Base-by-base conservation (phyloP, 1,140 invertebrate genomes). In the Drosophila repleta region DNA sequence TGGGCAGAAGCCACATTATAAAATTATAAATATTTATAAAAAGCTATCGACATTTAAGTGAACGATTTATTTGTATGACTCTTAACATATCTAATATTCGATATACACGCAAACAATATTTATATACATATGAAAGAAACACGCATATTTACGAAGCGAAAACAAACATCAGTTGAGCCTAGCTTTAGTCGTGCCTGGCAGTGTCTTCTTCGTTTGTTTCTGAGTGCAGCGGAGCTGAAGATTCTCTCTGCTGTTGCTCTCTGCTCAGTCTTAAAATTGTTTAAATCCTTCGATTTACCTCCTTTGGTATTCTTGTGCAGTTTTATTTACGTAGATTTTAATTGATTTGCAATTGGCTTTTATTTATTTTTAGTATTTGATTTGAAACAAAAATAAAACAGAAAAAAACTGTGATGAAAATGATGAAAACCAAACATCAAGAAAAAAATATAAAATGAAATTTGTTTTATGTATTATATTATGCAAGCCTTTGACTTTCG, bases 241-340 rank as follows among this genome's bases (percentile, higher is more conserved):
- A 13, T 15, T 75, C 58, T 45, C 41, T 4, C 15, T 18, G 24
- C 18, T 52, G 21, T 53, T 37, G 32, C 29, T 52, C 53, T 41
- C 45, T n/a, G 39, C 46, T 39, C 35, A 39, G 51, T 39, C 29
- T 1, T 13, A 3, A 18, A 18, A 32, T 72, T 67, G 51, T 18
- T 43, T 5, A 8, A 29, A 29, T 29, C 39, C 18, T 43, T 43
- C 7, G 39, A 41, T 17, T 5, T 43, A 17, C n/a, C 64, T 56
- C 26, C 45, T 74, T 63, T 71, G 51, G 73, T 77, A 79, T 77
- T 89, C 32, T 88, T 76, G 83, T 79, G 63, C 69, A 88, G 79
- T 87, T 83, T 82, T 79, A 79, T 87, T 82, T 70, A 74, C 45
- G 56, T 39, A 57, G 26, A 35, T 82, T 79, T 70, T 68, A 35